phyloP scores from a whole-genome alignment of 2,113 vertebrate species.

The Thalassarche chlororhynchos region DNA sequence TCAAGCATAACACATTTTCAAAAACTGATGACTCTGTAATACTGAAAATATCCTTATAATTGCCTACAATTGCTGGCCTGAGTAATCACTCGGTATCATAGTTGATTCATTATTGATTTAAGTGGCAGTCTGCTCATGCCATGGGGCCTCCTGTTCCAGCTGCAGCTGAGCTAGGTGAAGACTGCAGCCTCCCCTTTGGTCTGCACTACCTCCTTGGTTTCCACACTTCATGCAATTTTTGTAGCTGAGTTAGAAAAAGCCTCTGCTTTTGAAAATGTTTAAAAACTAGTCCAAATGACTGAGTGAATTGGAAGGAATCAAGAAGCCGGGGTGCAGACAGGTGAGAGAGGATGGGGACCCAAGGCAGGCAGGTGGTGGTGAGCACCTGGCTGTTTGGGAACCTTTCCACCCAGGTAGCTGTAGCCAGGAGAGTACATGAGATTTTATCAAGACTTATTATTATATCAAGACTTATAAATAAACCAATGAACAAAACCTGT shows the following conservation, averaged over 20 bases:
- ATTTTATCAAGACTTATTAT: not conserved
- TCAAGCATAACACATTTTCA: not conserved
- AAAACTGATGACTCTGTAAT: not conserved
- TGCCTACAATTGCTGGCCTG: not conserved
- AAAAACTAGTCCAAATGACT: not conserved
- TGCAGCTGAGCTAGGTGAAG: not conserved
- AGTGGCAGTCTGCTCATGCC: accelerated
- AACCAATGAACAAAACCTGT: not conserved
- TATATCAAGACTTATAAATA: not conserved
- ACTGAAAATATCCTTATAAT: not conserved
- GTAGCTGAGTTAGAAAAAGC: not conserved
- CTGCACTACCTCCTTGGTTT: not conserved
- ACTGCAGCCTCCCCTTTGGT: not conserved
- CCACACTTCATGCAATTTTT: not conserved
- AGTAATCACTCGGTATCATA: not conserved
- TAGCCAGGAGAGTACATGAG: not conserved
- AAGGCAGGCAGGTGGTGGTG: not conserved
- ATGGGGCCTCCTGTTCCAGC: not conserved
- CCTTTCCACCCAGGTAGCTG: not conserved
- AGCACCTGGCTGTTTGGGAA: not conserved
- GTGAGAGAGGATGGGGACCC: not conserved
- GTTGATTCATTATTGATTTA: not conserved
- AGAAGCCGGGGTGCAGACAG: not conserved
- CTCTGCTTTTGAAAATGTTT: not conserved
- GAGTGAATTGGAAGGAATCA: not conserved